Conservation (phyloP, 2,113 vertebrate genomes). For the Eonycteris spelaea region DNA sequence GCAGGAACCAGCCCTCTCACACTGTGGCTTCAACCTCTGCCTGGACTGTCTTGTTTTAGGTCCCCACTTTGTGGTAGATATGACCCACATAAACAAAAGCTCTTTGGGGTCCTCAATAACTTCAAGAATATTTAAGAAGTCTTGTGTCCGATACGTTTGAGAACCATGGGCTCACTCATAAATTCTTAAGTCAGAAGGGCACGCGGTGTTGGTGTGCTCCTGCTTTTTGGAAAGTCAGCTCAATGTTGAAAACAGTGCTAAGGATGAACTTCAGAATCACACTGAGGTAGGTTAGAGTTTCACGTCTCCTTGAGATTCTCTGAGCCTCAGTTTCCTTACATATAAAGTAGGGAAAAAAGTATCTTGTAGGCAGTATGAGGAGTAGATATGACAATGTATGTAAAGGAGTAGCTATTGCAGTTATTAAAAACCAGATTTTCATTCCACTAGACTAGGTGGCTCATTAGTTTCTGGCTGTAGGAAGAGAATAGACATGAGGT, state of each 20-base stretch:
- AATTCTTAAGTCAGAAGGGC: background rate
- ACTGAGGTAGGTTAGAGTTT: background rate
- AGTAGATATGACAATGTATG: background rate
- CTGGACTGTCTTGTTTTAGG: background rate
- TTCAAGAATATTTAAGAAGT: background rate
- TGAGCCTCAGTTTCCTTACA: background rate
- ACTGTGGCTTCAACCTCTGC: background rate
- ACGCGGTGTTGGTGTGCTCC: background rate
- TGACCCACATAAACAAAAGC: background rate
- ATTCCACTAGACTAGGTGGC: background rate
- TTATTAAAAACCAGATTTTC: background rate
- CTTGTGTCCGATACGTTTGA: background rate
- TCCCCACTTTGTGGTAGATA: background rate
- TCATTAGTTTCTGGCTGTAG: background rate
- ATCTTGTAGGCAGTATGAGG: background rate
- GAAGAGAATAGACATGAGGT: background rate
- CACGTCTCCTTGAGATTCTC: background rate
- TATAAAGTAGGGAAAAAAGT: background rate
- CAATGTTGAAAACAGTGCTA: background rate
- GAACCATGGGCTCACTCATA: background rate
- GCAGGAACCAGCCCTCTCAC: background rate
- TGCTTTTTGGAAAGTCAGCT: background rate
- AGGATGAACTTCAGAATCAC: background rate
- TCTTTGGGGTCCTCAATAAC: background rate
- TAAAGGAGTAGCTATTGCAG: background rate